These are phyloP conservation scores for Leistus spinibarbis DNA, from an alignment of 2,888 invertebrate species.

Conservation along the genomic window DNA sequence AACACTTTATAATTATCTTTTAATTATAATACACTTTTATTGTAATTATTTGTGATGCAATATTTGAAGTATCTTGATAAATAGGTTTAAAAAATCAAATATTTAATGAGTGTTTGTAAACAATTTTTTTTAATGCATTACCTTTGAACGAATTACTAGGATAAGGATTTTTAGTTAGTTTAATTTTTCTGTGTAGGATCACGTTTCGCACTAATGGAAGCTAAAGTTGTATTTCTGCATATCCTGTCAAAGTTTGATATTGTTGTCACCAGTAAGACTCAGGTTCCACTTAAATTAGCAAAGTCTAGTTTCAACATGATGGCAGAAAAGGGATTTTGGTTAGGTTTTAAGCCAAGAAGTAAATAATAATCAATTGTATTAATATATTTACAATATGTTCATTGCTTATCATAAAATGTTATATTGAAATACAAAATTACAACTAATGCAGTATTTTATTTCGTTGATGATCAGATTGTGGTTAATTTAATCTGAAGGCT, in stretches of 20 bases:
- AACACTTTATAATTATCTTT: not conserved
- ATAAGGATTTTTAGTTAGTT: slow-evolving; percentile 33
- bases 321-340: slow-evolving; percentile 51
- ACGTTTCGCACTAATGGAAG: slow-evolving; percentile 41
- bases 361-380: no score
- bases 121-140: no score
- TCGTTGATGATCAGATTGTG: no score
- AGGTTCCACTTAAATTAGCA: slow-evolving; percentile 45
- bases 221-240: slow-evolving; percentile 40
- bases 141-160: no score
- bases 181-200: slow-evolving; percentile 40
- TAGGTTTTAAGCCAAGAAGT: slow-evolving; percentile 41
- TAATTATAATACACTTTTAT: not conserved
- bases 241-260: slow-evolving; percentile 43
- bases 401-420: no score
- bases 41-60: not conserved
- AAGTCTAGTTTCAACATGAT: slow-evolving; percentile 53
- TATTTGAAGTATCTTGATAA: no score
- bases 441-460: no score
- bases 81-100: no score
- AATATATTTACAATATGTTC: no score
- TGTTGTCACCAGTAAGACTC: slow-evolving; percentile 35
- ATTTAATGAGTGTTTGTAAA: no score
- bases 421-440: no score
- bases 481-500: no score